Percentiles rank a stretch among this genome's conserved stretches.
These are phyloP conservation scores for Caenorhabditis japonica DNA, from an alignment of 2,888 invertebrate genomes.

Conservation along the genomic window DNA sequence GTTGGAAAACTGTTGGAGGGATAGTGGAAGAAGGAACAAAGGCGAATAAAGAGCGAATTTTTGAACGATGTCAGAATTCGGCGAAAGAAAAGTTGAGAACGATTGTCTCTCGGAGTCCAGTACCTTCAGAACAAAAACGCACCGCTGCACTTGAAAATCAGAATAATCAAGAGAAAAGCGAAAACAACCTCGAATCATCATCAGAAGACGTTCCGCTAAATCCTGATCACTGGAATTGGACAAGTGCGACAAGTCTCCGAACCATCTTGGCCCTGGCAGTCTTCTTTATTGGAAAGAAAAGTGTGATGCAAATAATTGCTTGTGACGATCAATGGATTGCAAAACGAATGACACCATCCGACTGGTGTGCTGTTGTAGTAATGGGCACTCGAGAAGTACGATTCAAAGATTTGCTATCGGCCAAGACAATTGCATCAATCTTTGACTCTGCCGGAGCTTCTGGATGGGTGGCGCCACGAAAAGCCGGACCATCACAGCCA, in stretches of 20 bases:
- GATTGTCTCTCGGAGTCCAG: conserved; percentile 16
- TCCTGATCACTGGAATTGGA: conserved; percentile 23
- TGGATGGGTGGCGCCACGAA: conserved; percentile 28
- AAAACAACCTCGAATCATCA: not conserved
- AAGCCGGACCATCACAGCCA: not conserved
- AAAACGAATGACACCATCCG: conserved; percentile 18
- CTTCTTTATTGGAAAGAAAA: conserved; percentile 34
- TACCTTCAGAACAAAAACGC: not conserved
- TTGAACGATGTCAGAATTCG: conserved; percentile 40
- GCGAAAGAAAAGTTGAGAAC: conserved; percentile 32
- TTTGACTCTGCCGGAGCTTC: conserved; percentile 38
- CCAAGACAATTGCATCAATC: conserved; percentile 33
- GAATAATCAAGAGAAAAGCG: not conserved
- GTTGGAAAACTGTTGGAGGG: conserved; percentile 27
- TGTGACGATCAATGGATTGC: conserved; percentile 28
- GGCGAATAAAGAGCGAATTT: conserved; percentile 39
- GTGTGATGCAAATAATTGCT: conserved; percentile 19
- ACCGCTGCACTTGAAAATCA: not conserved
- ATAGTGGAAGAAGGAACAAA: conserved; percentile 33
- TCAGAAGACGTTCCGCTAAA: not conserved
- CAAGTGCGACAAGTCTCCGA: conserved; percentile 15
- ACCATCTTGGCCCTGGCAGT: conserved; percentile 33
- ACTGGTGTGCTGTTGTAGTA: conserved; percentile 48
- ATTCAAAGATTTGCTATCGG: conserved; percentile 19
- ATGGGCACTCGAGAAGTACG: conserved; percentile 31